Evolutionary conservation across 2,888 invertebrate species (phyloP).

Genomic region (Strigamia transsilvanica): DNA sequence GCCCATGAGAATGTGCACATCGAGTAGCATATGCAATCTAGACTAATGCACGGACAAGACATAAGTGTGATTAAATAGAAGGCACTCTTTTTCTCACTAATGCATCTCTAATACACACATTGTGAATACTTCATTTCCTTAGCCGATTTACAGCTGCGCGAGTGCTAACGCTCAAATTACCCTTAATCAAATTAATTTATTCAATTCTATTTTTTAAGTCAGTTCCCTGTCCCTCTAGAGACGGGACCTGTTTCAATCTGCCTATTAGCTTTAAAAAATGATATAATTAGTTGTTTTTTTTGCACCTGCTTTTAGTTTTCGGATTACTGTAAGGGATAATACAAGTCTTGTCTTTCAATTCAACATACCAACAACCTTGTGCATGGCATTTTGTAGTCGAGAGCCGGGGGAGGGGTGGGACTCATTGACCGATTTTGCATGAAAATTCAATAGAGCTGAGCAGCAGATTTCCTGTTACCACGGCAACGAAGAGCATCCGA

Average conservation of each 20-base stretch:
- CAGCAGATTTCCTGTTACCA: conserved; percentile 47
- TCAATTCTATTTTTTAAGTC: conserved; percentile 37
- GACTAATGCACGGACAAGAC: conserved; percentile 43
- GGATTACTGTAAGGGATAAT: conserved; percentile 1
- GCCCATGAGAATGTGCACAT: conserved; percentile 22
- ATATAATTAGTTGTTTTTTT: background rate
- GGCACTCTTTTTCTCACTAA: conserved; percentile 36
- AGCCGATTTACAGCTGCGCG: conserved; percentile 36
- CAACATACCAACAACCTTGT: conserved; percentile 22
- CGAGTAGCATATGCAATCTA: conserved; percentile 38
- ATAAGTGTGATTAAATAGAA: conserved; percentile 43
- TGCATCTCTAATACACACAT: conserved; percentile 42
- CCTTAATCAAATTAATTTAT: conserved; percentile 43
- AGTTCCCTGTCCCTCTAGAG: background rate
- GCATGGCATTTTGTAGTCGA: conserved; percentile 39
- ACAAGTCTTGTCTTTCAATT: conserved; percentile 9
- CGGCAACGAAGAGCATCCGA: conserved; percentile 48
- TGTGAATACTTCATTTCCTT: conserved; percentile 42
- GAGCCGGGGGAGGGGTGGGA: conserved; percentile 12
- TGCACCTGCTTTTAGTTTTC: background rate
- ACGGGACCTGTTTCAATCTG: background rate
- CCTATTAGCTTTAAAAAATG: background rate
- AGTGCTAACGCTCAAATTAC: conserved; percentile 40
- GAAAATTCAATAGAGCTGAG: conserved; percentile 45
- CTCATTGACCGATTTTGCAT: conserved; percentile 47